Evolutionary conservation across 2,888 invertebrate species (phyloP), one percentile per base, ranked within the genome.

Genomic region (Aricia artaxerxes): DNA sequence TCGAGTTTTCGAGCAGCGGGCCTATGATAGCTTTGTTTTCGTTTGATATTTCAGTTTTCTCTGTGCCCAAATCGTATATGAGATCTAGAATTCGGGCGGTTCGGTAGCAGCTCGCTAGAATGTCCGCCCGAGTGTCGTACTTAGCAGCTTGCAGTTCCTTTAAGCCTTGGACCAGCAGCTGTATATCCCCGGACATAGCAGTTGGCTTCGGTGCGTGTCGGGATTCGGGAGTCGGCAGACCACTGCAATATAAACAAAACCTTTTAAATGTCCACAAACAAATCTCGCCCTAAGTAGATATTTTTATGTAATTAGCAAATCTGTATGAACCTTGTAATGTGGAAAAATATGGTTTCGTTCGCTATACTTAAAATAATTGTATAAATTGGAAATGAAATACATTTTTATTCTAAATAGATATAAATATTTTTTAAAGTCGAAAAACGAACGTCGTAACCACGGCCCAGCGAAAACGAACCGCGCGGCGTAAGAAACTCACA

Each of bases 91-190:
- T n/a, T 31, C 40, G 75, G n/a, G 31, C 69, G 13, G 35, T 69
- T 69, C 11, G 31, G 4, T 69, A 69, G 13, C 69, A 13, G 35
- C 69, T 69, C 13, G 31, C 69, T 69, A 69, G 13, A 11, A 69
- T 13, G 35, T 69, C 69, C 16, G 69, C 69, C 69, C 69, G 31
- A 35, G 69, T 88, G 85, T 87, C 69, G 35, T 69, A 69, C 69
- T 69, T 69, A 35, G 69, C 35, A 35, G 35, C 5, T 35, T 69
- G 69, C 4, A 69, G 69, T 69, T 69, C 35, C 11, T 35, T 69
- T 13, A 69, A 69, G 35, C 69, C 69, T 4, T 69, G 11, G 1
- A 69, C 13, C 35, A 69, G 69, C 35, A 69, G 35, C 35, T 35
- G 31, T 35, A 69, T 35, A 13, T 69, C 69, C 13, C 35, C 35